Evolutionary conservation across 2,888 invertebrate species (phyloP).

Genomic region (Escarpia spicata): DNA sequence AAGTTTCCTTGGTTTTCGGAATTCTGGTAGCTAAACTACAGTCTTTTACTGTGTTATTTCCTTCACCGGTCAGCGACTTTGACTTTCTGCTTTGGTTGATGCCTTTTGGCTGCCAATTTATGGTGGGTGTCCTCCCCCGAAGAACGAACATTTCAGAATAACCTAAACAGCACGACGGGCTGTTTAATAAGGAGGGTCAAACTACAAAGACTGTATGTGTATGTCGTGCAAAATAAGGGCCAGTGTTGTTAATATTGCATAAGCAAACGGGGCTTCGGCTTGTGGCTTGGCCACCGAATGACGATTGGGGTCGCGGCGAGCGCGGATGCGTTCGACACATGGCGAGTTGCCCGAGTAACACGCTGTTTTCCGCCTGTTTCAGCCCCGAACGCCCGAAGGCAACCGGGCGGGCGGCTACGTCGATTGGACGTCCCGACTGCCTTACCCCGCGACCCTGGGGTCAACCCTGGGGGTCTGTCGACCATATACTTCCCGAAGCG

Average conservation of each 20-base stretch:
- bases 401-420: neutral
- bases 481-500: neutral
- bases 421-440: neutral
- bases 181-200: neutral
- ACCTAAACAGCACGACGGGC: neutral
- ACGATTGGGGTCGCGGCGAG: neutral
- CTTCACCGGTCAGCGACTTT: neutral
- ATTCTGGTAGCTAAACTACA: neutral
- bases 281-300: neutral
- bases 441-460: neutral
- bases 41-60: neutral
- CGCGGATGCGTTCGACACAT: neutral
- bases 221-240: neutral
- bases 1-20: neutral
- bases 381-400: neutral
- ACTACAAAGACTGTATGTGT: neutral
- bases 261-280: neutral
- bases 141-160: neutral
- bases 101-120: neutral
- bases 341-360: neutral
- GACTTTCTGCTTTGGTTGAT: neutral
- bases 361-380: constrained; percentile 12
- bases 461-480: neutral
- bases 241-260: neutral
- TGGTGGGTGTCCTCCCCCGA: neutral